These are phyloP conservation scores for Epinephelus moara DNA, from an alignment of 2,113 vertebrate genomes.

Conservation along the genomic window DNA sequence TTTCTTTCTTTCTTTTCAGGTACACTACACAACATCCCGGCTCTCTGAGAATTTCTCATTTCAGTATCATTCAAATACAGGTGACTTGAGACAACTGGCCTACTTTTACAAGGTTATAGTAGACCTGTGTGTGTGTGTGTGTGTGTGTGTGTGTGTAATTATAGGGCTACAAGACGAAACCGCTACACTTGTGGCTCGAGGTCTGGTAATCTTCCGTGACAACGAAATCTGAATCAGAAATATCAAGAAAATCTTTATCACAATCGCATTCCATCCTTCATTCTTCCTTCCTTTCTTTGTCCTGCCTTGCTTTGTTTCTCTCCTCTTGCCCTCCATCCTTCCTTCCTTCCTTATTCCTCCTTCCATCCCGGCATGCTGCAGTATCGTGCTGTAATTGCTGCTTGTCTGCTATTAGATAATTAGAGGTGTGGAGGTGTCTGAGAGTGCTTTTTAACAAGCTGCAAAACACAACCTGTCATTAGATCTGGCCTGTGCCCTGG, in stretches of 20 bases:
- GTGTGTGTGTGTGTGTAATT: constrained; percentile 22
- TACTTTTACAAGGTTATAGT: constrained; percentile 28
- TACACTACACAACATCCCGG: neutral
- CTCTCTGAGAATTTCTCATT: neutral
- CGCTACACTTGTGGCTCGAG: neutral
- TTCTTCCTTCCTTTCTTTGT: constrained; percentile 3
- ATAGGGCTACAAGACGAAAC: constrained; percentile 28
- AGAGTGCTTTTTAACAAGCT: constrained; percentile 51
- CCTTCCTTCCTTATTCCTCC: neutral
- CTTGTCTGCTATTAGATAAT: constrained; percentile 59
- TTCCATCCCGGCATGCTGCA: constrained; percentile 23
- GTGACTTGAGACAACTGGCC: constrained; percentile 36
- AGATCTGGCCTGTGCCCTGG: neutral
- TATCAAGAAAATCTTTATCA: constrained; percentile 3
- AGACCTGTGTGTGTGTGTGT: constrained; percentile 2
- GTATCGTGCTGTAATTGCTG: constrained; percentile 26
- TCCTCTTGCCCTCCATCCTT: neutral
- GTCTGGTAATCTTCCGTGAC: neutral
- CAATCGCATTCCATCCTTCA: neutral
- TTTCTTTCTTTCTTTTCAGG: neutral
- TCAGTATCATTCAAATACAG: neutral
- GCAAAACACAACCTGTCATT: constrained; percentile 29
- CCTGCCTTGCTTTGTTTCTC: neutral
- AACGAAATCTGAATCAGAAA: constrained; percentile 6
- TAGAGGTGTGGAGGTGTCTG: constrained; percentile 30